Evolutionary conservation across 2,797 vertebrate species (phyloP).

Genomic region (Acanthiza pusilla): DNA sequence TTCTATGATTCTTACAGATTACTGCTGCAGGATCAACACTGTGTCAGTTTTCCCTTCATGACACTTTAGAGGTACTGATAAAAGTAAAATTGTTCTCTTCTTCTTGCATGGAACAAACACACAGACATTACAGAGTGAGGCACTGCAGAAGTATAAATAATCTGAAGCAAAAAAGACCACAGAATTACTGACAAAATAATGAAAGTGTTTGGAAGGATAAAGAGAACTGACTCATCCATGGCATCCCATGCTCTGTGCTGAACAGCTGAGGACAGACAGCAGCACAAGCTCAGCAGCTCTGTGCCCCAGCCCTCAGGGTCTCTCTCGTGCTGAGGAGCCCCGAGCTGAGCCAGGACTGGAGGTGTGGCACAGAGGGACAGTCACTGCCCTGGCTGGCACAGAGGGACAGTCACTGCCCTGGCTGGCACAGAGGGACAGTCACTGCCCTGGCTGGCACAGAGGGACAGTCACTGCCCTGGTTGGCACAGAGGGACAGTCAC

Average conservation of each 20-base stretch:
- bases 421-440: no score
- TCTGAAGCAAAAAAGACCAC: background rate
- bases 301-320: background rate
- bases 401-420: no score
- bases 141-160: background rate
- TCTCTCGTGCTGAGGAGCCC: background rate
- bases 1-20: background rate
- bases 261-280: background rate
- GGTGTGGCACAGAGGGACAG: background rate
- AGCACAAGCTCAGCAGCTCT: background rate
- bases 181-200: background rate
- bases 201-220: background rate
- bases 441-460: no score
- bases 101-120: background rate
- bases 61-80: background rate
- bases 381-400: background rate
- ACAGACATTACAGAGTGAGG: background rate
- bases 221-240: background rate
- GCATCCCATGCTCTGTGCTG: background rate
- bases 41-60: accelerated
- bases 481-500: no score
- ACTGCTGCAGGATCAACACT: background rate
- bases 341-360: accelerated
- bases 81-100: background rate
- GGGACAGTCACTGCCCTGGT: no score